Evolutionary conservation across 2,113 vertebrate genomes (phyloP).

Genomic region (Cynoglossus semilaevis): DNA sequence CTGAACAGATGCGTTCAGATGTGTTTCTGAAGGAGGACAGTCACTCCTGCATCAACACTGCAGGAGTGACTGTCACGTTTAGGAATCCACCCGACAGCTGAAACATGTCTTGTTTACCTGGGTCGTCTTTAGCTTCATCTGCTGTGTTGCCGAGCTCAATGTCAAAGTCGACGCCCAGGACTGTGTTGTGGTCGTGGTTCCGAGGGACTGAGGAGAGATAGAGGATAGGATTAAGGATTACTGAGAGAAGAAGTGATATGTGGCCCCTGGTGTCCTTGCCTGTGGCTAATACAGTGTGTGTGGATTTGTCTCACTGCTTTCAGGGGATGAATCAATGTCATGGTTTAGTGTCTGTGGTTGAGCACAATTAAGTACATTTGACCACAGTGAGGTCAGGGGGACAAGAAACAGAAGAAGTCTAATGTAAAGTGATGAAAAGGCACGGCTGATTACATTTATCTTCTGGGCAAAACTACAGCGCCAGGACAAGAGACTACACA

Average conservation of each 20-base stretch:
- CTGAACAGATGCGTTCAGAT: no score
- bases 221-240: slow-evolving; percentile 55
- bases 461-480: slow-evolving; percentile 22
- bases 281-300: slow-evolving; percentile 15
- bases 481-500: neutral
- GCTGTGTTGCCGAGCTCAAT: slow-evolving; percentile 92
- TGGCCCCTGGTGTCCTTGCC: slow-evolving; percentile 18
- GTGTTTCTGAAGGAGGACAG: no score
- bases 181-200: slow-evolving; percentile 82
- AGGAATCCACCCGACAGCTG: slow-evolving; percentile 10
- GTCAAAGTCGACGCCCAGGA: slow-evolving; percentile 85
- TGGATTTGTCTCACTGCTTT: slow-evolving; percentile 32
- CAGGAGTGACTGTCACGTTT: slow-evolving; percentile 36
- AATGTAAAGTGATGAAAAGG: neutral
- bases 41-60: slow-evolving; percentile 11
- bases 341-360: slow-evolving; percentile 20
- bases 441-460: slow-evolving; percentile 44
- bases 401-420: slow-evolving; percentile 30
- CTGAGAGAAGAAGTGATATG: slow-evolving; percentile 32
- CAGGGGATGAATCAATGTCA: slow-evolving; percentile 43
- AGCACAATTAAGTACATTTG: neutral
- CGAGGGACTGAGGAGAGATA: slow-evolving; percentile 83
- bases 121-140: slow-evolving; percentile 88
- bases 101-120: slow-evolving; percentile 77
- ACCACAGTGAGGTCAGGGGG: slow-evolving; percentile 5